Evolutionary conservation across 2,797 vertebrate species (phyloP).

Genomic region (Yasuhikotakia modesta): DNA sequence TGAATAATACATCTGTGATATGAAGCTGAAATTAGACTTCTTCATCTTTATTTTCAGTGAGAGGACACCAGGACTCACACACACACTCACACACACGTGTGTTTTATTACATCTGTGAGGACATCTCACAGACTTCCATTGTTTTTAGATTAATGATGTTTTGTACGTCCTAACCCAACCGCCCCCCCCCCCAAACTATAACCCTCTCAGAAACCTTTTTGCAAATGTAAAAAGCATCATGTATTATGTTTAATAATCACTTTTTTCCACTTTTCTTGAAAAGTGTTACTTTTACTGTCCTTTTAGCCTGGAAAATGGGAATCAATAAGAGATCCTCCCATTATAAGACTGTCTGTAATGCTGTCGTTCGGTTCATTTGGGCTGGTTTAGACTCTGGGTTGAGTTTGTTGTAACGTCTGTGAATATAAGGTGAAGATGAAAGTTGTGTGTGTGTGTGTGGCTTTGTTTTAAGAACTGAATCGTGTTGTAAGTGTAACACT

Average conservation of each 20-base stretch:
- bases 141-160: not conserved
- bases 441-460: not conserved
- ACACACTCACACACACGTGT: constrained; percentile 1
- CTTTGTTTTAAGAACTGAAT: not conserved
- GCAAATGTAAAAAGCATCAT: too few relatives aligned
- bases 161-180: too few relatives aligned
- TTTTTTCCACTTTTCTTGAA: too few relatives aligned
- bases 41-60: constrained; percentile 42
- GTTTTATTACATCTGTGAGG: too few relatives aligned
- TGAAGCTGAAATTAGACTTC: constrained; percentile 45
- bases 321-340: constrained; percentile 1
- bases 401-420: not conserved
- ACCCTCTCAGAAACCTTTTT: too few relatives aligned
- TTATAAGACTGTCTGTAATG: constrained; percentile 10
- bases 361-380: not conserved
- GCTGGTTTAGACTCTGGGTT: not conserved
- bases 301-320: constrained; percentile 29
- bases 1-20: constrained; percentile 49
- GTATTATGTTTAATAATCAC: too few relatives aligned
- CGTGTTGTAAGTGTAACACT: too few relatives aligned
- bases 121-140: too few relatives aligned
- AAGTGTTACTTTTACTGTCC: too few relatives aligned
- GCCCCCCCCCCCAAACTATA: too few relatives aligned
- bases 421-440: not conserved
- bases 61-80: constrained; percentile 32